A percentile compares a stretch with the other conserved stretches of the same genome.
phyloP scores from a whole-genome alignment of 2,113 vertebrate genomes.

The Benitochromis conjunctus region DNA sequence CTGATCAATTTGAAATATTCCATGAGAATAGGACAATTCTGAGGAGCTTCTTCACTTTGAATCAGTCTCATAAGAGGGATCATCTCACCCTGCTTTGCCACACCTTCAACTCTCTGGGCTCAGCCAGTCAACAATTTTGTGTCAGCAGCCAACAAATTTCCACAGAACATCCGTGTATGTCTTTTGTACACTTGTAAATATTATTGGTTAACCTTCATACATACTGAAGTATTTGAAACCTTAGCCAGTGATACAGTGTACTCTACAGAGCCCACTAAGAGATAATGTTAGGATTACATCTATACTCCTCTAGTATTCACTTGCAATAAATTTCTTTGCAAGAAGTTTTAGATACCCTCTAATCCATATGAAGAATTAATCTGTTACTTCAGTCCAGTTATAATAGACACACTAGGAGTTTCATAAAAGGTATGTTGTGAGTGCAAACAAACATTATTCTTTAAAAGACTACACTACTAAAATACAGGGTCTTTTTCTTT shows the following conservation, averaged over 20 bases:
- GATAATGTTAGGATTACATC: not conserved
- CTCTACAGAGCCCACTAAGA: fast-evolving
- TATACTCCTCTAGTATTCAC: not conserved
- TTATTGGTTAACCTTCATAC: not conserved
- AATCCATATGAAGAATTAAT: fast-evolving
- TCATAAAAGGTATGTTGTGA: fast-evolving
- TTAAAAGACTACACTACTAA: not conserved
- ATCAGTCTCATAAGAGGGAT: not conserved
- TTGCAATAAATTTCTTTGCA: not conserved
- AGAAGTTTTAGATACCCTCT: fast-evolving
- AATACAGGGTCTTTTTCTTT: not conserved
- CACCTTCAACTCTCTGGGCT: conserved; percentile 24
- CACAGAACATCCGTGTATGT: not conserved
- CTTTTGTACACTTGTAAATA: not conserved
- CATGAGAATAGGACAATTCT: not conserved
- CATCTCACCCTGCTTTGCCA: not conserved
- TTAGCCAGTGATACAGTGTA: not conserved
- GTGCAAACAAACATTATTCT: fast-evolving
- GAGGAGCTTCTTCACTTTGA: conserved; percentile 5
- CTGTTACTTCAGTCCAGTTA: not conserved
- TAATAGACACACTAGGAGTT: not conserved
- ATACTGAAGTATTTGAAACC: not conserved
- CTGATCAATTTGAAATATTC: not conserved
- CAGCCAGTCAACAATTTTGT: not conserved
- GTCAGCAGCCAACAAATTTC: not conserved